Evolutionary conservation across 2,113 vertebrate genomes (phyloP).

Genomic region (Cervus canadensis): DNA sequence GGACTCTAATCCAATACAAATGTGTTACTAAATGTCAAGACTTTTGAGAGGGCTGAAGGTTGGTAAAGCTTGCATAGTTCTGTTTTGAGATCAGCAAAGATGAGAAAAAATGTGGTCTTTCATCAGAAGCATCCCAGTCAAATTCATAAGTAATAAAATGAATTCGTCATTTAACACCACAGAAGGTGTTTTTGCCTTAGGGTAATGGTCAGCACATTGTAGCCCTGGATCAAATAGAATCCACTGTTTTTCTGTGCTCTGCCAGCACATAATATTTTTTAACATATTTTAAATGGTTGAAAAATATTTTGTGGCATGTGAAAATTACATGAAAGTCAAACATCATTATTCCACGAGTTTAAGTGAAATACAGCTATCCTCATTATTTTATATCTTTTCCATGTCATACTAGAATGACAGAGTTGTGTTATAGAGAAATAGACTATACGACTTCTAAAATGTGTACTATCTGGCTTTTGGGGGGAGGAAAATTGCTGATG

Average conservation of each 20-base stretch:
- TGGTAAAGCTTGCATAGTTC: background rate
- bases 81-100: slow-evolving; percentile 22
- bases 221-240: background rate
- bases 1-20: background rate
- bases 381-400: background rate
- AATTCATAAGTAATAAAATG: background rate
- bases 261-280: background rate
- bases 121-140: background rate
- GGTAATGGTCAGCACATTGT: background rate
- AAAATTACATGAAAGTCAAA: background rate
- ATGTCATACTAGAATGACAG: background rate
- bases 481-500: background rate
- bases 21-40: slow-evolving; percentile 25
- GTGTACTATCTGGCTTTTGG: background rate
- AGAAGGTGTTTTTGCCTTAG: background rate
- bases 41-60: background rate
- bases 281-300: background rate
- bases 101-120: background rate
- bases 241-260: background rate
- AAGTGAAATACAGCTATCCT: background rate
- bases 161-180: background rate
- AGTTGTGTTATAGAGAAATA: background rate
- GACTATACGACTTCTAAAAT: background rate
- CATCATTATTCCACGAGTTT: background rate
- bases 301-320: background rate